These are phyloP conservation scores for Peromyscus nudipes DNA, from an alignment of 2,797 vertebrate species.

Conservation along the genomic window DNA sequence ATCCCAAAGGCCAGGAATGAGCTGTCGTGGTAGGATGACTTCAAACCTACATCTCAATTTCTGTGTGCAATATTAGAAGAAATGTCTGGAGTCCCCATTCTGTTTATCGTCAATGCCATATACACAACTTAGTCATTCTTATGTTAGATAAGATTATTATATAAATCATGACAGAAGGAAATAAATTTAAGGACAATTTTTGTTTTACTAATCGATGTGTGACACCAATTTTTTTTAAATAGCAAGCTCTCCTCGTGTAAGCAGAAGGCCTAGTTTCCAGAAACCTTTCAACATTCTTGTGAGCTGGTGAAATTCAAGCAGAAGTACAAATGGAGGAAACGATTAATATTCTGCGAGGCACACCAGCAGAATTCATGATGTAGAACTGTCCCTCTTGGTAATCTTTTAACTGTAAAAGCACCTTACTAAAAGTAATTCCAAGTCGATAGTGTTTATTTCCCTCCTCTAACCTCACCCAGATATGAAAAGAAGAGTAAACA, in stretches of 20 bases:
- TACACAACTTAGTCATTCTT: background rate
- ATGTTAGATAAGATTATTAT: conserved; percentile 6
- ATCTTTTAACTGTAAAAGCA: conserved; percentile 66
- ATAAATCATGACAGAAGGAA: conserved; percentile 35
- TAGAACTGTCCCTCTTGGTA: conserved; percentile 21
- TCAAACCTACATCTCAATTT: background rate
- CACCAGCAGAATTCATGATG: background rate
- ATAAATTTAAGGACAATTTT: background rate
- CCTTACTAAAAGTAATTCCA: conserved; percentile 59
- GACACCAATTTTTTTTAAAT: background rate
- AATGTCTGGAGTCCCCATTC: background rate
- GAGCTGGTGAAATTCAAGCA: conserved; percentile 48
- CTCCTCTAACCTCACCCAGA: conserved; percentile 31
- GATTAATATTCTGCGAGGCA: conserved; percentile 62
- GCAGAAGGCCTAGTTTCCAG: background rate
- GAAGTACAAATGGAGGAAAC: background rate
- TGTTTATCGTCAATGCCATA: background rate
- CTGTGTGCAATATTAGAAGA: background rate
- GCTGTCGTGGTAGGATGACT: background rate
- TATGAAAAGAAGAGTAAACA: background rate
- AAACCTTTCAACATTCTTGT: conserved; percentile 3
- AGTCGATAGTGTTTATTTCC: conserved; percentile 45
- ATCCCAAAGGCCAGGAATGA: background rate
- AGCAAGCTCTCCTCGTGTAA: background rate
- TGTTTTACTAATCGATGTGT: conserved; percentile 4